Conservation (phyloP, 2,797 vertebrate genomes). For the Todus mexicanus region DNA sequence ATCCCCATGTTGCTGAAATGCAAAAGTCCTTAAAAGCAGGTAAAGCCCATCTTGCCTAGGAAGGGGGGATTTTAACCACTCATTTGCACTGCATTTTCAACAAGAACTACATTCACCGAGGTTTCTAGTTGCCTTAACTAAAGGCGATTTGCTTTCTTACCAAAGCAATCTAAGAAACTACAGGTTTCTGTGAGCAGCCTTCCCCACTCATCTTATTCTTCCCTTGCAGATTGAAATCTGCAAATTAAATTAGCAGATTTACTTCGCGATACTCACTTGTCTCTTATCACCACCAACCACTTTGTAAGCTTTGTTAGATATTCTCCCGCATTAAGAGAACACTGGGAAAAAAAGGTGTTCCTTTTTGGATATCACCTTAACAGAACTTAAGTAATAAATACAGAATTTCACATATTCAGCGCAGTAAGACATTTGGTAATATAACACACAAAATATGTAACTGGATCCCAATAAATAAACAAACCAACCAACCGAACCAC, state of each 20-base stretch:
- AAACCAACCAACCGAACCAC: neutral
- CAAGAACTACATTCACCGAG: neutral
- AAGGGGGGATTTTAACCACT: neutral
- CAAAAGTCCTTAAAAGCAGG: neutral
- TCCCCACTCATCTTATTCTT: neutral
- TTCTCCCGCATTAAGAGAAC: neutral
- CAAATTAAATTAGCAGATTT: neutral
- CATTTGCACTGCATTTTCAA: neutral
- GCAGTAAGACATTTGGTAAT: neutral
- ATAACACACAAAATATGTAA: neutral
- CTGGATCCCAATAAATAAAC: neutral
- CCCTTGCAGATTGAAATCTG: neutral
- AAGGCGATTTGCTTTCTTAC: neutral
- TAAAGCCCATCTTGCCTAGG: neutral
- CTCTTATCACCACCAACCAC: neutral
- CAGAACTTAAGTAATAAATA: neutral
- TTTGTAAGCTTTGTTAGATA: neutral
- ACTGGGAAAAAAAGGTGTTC: neutral
- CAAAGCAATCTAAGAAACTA: neutral
- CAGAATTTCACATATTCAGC: neutral
- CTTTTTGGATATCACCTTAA: neutral
- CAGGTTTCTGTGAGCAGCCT: neutral
- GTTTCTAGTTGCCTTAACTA: neutral
- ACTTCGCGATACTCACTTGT: neutral
- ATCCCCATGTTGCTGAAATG: neutral